phyloP scores from a whole-genome alignment of 2,113 vertebrate genomes.

The Cranoglanis bouderius region DNA sequence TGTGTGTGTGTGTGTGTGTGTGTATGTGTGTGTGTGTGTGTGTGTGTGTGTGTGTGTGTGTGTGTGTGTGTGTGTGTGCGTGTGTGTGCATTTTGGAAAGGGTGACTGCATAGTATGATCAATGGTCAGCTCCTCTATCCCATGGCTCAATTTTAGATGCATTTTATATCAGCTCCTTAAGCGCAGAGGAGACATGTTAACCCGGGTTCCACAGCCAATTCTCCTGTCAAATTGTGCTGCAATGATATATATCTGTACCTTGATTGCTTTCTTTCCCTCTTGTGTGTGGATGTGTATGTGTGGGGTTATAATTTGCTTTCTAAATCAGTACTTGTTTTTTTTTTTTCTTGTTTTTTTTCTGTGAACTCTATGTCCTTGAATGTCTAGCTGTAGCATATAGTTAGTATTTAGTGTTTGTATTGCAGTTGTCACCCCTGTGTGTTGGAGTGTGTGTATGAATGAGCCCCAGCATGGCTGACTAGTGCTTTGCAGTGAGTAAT shows the following conservation, averaged over 20 bases:
- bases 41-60: constrained; percentile 25
- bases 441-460: constrained; percentile 23
- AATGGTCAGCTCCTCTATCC: constrained; percentile 52
- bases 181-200: constrained; percentile 51
- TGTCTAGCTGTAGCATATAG: neutral
- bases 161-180: constrained; percentile 48
- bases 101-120: constrained; percentile 42
- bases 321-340: constrained; percentile 31
- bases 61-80: constrained; percentile 26
- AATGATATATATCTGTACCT: constrained; percentile 48
- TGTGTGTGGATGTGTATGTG: constrained; percentile 25
- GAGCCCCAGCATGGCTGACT: constrained; percentile 15
- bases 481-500: constrained; percentile 42
- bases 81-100: constrained; percentile 16
- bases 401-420: constrained; percentile 6
- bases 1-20: constrained; percentile 25
- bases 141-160: constrained; percentile 46
- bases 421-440: constrained; percentile 12
- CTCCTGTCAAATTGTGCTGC: constrained; percentile 46
- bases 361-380: constrained; percentile 35
- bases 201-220: constrained; percentile 47
- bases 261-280: constrained; percentile 31
- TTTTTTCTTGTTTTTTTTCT: neutral
- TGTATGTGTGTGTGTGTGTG: constrained; percentile 32
- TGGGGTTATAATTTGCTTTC: constrained; percentile 32